Percentiles rank a stretch among this genome's conserved stretches.
Conservation (phyloP, 2,888 invertebrate genomes). For the Eupelmus urozonus region DNA sequence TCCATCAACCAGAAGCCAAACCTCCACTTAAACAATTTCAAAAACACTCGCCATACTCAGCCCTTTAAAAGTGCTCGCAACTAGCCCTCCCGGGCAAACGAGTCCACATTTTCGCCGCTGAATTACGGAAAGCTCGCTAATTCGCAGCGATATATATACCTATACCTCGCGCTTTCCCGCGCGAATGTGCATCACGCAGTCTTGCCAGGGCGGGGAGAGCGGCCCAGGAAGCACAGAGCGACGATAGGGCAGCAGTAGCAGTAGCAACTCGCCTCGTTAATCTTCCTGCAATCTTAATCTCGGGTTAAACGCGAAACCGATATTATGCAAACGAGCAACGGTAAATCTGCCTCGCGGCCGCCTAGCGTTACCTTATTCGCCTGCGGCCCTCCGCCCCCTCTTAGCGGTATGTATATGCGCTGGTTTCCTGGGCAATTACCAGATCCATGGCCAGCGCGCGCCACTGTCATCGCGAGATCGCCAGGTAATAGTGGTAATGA, state of each 20-base stretch:
- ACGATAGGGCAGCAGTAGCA: constrained; percentile 47
- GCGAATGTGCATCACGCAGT: background rate
- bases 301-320: constrained; percentile 71
- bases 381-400: background rate
- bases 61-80: too few species aligned
- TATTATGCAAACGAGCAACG: constrained; percentile 70
- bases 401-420: too few species aligned
- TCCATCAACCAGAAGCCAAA: too few species aligned
- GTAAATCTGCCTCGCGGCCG: constrained; percentile 63
- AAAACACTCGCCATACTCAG: too few species aligned
- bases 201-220: background rate
- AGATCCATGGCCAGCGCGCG: too few species aligned
- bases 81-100: background rate
- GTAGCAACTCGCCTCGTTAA: constrained; percentile 64
- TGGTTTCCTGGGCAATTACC: too few species aligned
- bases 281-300: constrained; percentile 72
- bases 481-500: too few species aligned
- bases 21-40: too few species aligned
- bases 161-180: background rate
- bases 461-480: too few species aligned
- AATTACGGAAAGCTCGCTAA: background rate
- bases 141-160: background rate
- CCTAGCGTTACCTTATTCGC: background rate
- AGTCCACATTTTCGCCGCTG: too few species aligned
- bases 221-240: constrained; percentile 13